These are phyloP conservation scores for Pocillopora damicornis DNA, from an alignment of 64 coral and sea anemone species.

Conservation along the genomic window DNA sequence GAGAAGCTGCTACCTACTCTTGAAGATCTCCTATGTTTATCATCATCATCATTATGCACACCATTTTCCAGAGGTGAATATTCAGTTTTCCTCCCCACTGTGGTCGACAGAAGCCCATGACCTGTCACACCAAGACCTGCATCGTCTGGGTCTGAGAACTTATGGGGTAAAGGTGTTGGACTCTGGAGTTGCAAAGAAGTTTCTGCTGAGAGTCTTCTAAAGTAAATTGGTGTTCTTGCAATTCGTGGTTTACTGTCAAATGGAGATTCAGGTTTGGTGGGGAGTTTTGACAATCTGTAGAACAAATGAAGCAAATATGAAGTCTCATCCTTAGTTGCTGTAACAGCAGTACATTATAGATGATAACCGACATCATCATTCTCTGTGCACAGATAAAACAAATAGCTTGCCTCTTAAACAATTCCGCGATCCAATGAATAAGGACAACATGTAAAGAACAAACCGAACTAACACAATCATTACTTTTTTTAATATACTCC, in stretches of 20 bases:
- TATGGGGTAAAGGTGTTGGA: conserved; percentile 12
- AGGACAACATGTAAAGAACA: no score
- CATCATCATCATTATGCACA: conserved; percentile 31
- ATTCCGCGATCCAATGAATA: no score
- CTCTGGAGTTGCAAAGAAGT: conserved; percentile 29
- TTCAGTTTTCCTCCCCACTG: background rate
- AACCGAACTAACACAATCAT: no score
- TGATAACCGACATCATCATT: no score
- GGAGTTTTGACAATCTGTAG: conserved; percentile 19
- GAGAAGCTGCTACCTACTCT: conserved; percentile 63
- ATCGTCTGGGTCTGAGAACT: conserved; percentile 34
- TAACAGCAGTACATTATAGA: no score
- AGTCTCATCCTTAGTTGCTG: background rate
- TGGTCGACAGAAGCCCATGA: conserved; percentile 36
- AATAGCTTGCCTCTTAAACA: no score
- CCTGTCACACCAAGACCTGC: conserved; percentile 69
- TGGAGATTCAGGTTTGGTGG: conserved; percentile 51
- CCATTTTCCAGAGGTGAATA: background rate
- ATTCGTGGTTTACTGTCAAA: conserved; percentile 89
- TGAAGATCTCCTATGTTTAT: conserved; percentile 41
- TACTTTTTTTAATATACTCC: no score
- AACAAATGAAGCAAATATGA: background rate
- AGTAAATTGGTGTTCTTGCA: conserved; percentile 79
- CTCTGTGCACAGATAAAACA: no score
- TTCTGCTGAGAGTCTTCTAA: conserved; percentile 37